Evolutionary conservation across 2,797 vertebrate species (phyloP), one percentile per base, ranked within the genome.

Genomic region (Neomorphus geoffroyi): DNA sequence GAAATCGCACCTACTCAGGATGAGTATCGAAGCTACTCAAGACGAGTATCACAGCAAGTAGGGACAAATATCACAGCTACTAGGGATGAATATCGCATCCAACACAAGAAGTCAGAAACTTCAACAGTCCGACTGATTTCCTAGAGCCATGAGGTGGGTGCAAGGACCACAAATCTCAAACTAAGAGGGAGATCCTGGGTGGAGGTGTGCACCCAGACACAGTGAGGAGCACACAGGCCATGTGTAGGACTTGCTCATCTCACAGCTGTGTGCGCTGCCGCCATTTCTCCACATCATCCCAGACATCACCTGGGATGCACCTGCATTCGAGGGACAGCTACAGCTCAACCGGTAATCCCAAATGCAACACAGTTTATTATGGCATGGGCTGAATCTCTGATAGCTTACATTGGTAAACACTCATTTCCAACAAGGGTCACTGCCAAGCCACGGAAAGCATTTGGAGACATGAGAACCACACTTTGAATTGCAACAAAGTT

Each of bases 291-390:
- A 0, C 70, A 3, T 5, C 77, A 17, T 8, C 33, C 60, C 56
- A 2, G 8, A 0, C 32, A 5, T 11, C 46, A 3, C 13, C 46
- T 48, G 22, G 46, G 46, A 48, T 11, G 0, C 37, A n/a, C 11
- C 75, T 13, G 50, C 81, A 41, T 0, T 43, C 18, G 3, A 13
- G 35, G 33, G 12, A 16, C 37, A 62, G 53, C 30, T 39, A 1
- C 6, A 1, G 71, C 46, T 51, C 7, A 0, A 21, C 35, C 7
- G 46, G 32, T 28, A 27, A 33, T 9, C 23, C 86, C 80, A 3
- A 30, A 18, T 0, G 4, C 66, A 1, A 28, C 5, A 2, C 18
- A 2, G 17, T 1, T 4, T 8, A 10, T 4, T 69, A 4, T 3
- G n/a, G 80, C 54, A n/a, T 1, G 2, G 28, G n/a, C 18, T 10